Conservation (phyloP, 2,113 vertebrate genomes). For the Dromiciops gliroides region DNA sequence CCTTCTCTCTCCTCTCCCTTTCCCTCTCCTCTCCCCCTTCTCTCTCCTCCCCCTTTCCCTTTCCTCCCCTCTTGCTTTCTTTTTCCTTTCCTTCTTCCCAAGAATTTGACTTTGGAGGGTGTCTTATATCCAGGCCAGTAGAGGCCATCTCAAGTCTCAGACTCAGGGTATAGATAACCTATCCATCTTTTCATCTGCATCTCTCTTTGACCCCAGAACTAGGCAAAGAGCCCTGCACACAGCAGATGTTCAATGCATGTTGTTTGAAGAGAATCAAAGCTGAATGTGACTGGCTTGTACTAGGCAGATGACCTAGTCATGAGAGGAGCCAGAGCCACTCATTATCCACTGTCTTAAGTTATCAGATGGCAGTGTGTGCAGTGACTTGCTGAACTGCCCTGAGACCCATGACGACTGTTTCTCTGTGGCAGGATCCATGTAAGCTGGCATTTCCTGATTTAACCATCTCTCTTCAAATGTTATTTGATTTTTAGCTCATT, state of each 20-base stretch:
- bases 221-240: not conserved
- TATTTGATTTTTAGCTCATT: not conserved
- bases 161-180: not conserved
- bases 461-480: not conserved
- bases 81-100: too few relatives aligned
- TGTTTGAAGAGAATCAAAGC: not conserved
- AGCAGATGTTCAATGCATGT: not conserved
- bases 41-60: too few relatives aligned
- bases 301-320: not conserved
- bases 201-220: not conserved
- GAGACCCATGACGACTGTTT: not conserved
- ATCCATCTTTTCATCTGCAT: not conserved
- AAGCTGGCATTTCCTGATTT: not conserved
- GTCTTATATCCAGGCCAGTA: not conserved
- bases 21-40: too few relatives aligned
- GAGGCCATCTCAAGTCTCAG: not conserved
- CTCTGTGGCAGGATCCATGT: not conserved
- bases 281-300: not conserved
- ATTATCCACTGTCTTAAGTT: not conserved
- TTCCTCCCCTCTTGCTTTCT: too few relatives aligned
- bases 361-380: not conserved
- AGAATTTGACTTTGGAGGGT: not conserved
- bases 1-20: too few relatives aligned
- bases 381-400: not conserved
- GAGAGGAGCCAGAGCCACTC: not conserved